These are phyloP conservation scores for Zosterops hypoxanthus DNA, from an alignment of 2,113 vertebrate genomes.

Conservation along the genomic window DNA sequence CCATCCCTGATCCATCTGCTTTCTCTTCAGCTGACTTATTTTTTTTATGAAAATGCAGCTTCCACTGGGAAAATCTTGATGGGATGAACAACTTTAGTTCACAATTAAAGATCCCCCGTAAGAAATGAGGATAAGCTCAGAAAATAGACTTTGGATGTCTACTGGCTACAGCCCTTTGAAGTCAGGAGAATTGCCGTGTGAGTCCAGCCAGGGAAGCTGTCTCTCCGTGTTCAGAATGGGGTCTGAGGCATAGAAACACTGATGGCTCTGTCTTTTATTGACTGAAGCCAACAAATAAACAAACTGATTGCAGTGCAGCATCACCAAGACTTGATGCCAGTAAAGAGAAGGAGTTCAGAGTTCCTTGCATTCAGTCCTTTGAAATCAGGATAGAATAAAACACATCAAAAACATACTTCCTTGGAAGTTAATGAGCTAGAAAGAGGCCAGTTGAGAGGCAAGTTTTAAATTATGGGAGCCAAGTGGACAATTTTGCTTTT, in stretches of 20 bases:
- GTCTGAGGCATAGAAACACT: background rate
- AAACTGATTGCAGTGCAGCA: background rate
- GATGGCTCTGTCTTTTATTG: background rate
- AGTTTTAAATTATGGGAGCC: background rate
- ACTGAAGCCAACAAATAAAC: background rate
- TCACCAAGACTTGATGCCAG: background rate
- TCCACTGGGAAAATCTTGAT: background rate
- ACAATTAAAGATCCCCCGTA: background rate
- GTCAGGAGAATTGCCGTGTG: background rate
- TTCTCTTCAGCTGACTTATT: background rate
- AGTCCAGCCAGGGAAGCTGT: background rate
- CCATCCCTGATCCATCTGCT: background rate
- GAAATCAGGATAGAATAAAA: background rate
- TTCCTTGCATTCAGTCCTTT: background rate
- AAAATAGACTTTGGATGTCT: background rate
- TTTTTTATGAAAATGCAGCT: background rate
- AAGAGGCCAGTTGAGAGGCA: background rate
- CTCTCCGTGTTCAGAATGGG: background rate
- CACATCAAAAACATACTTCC: background rate
- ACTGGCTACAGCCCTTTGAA: background rate
- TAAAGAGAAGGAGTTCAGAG: background rate
- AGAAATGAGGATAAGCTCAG: background rate
- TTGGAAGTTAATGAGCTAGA: background rate
- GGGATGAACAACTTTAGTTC: background rate
- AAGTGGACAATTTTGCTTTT: background rate